phyloP scores from a whole-genome alignment of 2,113 vertebrate genomes.

The Mesembrinibis cayennensis region DNA sequence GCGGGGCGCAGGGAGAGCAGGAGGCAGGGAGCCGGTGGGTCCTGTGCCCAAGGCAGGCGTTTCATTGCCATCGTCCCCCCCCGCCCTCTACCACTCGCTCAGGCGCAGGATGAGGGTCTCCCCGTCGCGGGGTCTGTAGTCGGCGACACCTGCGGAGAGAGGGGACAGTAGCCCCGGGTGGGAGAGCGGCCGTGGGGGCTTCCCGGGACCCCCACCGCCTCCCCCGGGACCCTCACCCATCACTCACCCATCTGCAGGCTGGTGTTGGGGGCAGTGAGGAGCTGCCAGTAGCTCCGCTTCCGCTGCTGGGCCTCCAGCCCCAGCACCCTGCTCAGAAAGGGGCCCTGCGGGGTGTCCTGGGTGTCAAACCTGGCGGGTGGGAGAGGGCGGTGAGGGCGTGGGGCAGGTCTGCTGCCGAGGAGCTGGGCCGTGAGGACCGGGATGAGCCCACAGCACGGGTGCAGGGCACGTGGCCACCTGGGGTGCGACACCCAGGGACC shows the following conservation, averaged over 20 bases:
- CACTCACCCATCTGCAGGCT: conserved; percentile 81
- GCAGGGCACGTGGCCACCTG: rapidly evolving
- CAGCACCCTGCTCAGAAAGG: conserved; percentile 82
- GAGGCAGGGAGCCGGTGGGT: not conserved
- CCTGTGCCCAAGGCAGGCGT: rapidly evolving
- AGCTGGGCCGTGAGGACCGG: rapidly evolving
- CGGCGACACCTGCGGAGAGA: conserved; percentile 77
- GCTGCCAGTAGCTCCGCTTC: conserved; percentile 84
- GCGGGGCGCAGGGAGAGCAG: not conserved
- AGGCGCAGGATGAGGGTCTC: conserved; percentile 82
- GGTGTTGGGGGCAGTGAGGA: conserved; percentile 67
- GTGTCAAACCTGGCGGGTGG: conserved; percentile 77
- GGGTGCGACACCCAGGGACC: not conserved
- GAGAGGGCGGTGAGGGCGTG: rapidly evolving
- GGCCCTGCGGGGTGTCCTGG: conserved; percentile 81
- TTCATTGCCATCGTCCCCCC: not conserved
- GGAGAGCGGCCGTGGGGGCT: rapidly evolving
- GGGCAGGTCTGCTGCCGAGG: not conserved
- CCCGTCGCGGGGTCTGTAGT: conserved; percentile 77
- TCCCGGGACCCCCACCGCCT: rapidly evolving
- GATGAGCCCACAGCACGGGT: rapidly evolving
- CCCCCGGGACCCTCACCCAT: not conserved
- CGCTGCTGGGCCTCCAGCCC: conserved; percentile 71
- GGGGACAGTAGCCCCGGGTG: too few species aligned
- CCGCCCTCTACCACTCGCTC: conserved; percentile 55